phyloP scores from a whole-genome alignment of 2,888 invertebrate species.

The Muscina levida region DNA sequence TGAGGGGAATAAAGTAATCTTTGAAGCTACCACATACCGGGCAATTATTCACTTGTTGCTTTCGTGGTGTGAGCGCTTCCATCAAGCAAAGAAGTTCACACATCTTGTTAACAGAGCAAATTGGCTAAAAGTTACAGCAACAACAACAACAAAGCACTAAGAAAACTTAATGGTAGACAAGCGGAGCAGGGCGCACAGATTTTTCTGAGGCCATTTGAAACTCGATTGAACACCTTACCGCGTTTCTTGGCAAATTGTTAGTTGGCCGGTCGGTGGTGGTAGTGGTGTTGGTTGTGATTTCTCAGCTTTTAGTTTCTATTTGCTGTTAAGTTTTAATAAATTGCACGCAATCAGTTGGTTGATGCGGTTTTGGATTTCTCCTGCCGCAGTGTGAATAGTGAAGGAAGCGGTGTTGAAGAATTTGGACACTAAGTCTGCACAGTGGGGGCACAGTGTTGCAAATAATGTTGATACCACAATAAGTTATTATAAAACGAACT shows the following conservation, averaged over 20 bases:
- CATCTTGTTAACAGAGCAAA: slow-evolving; percentile 68
- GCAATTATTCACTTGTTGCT: slow-evolving; percentile 68
- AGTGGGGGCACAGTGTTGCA: no score
- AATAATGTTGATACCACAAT: no score
- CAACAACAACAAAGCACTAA: slow-evolving; percentile 36
- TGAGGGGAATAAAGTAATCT: slow-evolving; percentile 36
- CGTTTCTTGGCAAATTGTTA: neutral
- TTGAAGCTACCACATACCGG: slow-evolving; percentile 65
- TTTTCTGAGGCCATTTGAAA: slow-evolving; percentile 14
- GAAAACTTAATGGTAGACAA: neutral
- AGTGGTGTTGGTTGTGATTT: slow-evolving; percentile 11
- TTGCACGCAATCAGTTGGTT: slow-evolving; percentile 69
- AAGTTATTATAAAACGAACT: no score
- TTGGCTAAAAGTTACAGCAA: no score
- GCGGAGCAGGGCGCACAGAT: no score
- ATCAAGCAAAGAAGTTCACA: slow-evolving; percentile 67
- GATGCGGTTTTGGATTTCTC: slow-evolving; percentile 59
- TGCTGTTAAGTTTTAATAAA: slow-evolving; percentile 67
- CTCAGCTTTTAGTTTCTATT: slow-evolving; percentile 15
- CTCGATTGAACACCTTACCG: slow-evolving; percentile 19
- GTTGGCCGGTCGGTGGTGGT: neutral
- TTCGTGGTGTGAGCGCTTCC: slow-evolving; percentile 51
- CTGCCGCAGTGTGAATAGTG: slow-evolving; percentile 43
- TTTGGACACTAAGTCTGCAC: no score
- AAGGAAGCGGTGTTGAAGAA: no score